These are phyloP conservation scores for Corbicula japonica DNA, from an alignment of 2,888 invertebrate genomes.

Conservation along the genomic window DNA sequence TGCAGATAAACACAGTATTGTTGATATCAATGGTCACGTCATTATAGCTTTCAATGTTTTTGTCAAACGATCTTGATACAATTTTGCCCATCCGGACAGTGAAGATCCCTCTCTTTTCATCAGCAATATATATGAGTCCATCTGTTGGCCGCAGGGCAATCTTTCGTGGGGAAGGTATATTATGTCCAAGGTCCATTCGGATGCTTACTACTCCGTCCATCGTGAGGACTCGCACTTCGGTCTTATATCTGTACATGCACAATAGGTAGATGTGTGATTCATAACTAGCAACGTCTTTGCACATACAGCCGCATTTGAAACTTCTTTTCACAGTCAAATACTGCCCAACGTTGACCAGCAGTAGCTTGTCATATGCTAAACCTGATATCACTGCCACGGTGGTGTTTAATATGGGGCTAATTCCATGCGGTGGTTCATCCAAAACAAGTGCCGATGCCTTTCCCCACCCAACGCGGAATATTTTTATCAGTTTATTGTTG, in stretches of 20 bases:
- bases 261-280: constrained; percentile 42
- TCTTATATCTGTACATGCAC: constrained; percentile 25
- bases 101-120: constrained; percentile 29
- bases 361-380: constrained; percentile 24
- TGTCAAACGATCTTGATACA: constrained; percentile 20
- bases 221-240: constrained; percentile 38
- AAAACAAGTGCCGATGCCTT: not conserved
- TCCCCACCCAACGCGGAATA: constrained; percentile 16
- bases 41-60: constrained; percentile 25
- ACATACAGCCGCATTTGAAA: constrained; percentile 37
- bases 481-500: constrained; percentile 40
- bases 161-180: constrained; percentile 20
- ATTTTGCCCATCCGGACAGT: constrained; percentile 23
- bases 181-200: constrained; percentile 30
- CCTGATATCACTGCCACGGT: constrained; percentile 26
- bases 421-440: constrained; percentile 30
- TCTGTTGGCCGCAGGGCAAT: constrained; percentile 30
- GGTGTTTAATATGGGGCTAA: constrained; percentile 33
- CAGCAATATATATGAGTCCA: constrained; percentile 33
- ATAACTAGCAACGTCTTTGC: constrained; percentile 28
- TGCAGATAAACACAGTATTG: constrained; percentile 36
- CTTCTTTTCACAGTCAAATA: constrained; percentile 16
- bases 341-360: constrained; percentile 28
- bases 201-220: constrained; percentile 47
- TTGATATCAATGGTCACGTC: constrained; percentile 22